Evolutionary conservation across 2,113 vertebrate genomes (phyloP).

Genomic region (Coryphaenoides rupestris): DNA sequence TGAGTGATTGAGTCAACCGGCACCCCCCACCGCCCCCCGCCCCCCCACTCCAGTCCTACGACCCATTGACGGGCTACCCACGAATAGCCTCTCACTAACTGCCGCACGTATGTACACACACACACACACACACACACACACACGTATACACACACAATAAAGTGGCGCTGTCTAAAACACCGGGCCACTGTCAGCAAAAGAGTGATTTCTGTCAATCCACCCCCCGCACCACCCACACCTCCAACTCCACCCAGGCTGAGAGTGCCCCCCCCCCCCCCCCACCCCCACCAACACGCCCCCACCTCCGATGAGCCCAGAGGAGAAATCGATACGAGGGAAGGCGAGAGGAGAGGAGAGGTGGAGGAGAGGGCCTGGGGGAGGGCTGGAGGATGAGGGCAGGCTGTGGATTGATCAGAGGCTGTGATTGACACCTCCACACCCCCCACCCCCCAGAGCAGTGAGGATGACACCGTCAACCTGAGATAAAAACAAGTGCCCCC

Average conservation of each 20-base stretch:
- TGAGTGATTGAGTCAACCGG: no score
- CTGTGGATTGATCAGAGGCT: slow-evolving; percentile 30
- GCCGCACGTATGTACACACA: background rate
- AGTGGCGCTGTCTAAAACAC: slow-evolving; percentile 29
- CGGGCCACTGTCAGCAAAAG: slow-evolving; percentile 35
- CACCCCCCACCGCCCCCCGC: no score
- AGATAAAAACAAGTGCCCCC: slow-evolving; percentile 36
- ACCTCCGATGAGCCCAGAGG: slow-evolving; percentile 33
- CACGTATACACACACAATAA: background rate
- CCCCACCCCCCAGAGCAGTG: no score
- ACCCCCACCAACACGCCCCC: slow-evolving; percentile 28
- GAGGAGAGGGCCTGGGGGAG: slow-evolving; percentile 3
- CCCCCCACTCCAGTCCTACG: background rate
- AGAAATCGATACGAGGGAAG: slow-evolving; percentile 58
- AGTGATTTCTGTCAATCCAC: slow-evolving; percentile 62
- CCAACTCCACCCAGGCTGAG: slow-evolving; percentile 33
- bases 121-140: no score
- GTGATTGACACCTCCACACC: slow-evolving; percentile 5
- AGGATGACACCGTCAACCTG: slow-evolving; percentile 46
- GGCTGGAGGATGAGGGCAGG: no score
- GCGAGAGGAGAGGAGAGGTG: slow-evolving; percentile 28
- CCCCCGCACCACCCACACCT: slow-evolving; percentile 6
- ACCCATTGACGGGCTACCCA: slow-evolving; percentile 7
- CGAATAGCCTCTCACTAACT: slow-evolving; percentile 8
- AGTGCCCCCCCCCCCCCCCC: slow-evolving; percentile 4